phyloP scores from a whole-genome alignment of 2,113 vertebrate genomes.

The Antigone vipio region DNA sequence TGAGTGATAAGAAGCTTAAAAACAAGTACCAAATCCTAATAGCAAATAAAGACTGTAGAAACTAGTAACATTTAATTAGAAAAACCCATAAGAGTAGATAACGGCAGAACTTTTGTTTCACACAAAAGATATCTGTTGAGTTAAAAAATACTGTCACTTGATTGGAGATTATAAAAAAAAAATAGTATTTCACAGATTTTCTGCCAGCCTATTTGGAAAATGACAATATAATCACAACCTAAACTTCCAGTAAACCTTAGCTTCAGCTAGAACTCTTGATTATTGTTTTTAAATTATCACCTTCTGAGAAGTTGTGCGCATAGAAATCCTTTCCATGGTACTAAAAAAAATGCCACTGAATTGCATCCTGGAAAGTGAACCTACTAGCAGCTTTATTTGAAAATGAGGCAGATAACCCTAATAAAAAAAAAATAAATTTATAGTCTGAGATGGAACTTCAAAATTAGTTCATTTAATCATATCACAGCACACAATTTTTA shows the following conservation, averaged over 20 bases:
- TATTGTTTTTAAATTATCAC: neutral
- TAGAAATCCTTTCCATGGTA: neutral
- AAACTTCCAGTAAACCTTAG: neutral
- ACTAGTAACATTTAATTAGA: neutral
- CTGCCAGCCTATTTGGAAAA: neutral
- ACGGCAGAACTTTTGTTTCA: neutral
- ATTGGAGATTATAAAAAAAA: neutral
- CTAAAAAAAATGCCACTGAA: neutral
- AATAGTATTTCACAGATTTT: neutral
- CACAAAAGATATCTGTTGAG: neutral
- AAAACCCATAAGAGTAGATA: neutral
- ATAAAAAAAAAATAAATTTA: neutral
- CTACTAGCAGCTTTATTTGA: conserved; percentile 31
- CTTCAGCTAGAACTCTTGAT: too few relatives aligned
- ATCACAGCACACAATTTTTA: neutral
- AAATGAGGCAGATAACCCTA: conserved; percentile 25
- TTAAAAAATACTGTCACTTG: neutral
- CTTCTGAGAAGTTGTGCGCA: neutral
- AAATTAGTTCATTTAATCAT: conserved; percentile 19
- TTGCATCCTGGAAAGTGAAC: neutral
- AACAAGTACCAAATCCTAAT: neutral
- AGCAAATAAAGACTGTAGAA: neutral
- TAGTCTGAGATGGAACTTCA: conserved; percentile 8
- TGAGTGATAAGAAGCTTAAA: neutral
- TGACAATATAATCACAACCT: neutral